These are phyloP conservation scores for Telmatherina bonti DNA, from an alignment of 2,797 vertebrate species.

Conservation along the genomic window DNA sequence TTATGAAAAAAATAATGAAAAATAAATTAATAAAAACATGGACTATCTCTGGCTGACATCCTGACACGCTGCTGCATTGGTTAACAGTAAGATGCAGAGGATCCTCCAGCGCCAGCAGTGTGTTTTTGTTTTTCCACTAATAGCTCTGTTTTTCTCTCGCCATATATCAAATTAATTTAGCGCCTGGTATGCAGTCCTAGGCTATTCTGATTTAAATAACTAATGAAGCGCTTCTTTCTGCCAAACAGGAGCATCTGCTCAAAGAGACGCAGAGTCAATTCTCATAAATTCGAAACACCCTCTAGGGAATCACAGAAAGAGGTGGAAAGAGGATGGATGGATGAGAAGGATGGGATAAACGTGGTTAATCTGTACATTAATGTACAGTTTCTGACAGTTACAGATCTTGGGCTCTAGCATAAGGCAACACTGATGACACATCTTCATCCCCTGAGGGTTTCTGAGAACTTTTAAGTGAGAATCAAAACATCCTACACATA, in stretches of 20 bases:
- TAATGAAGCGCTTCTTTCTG: constrained; percentile 75
- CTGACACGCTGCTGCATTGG: constrained; percentile 24
- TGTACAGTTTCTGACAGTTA: constrained; percentile 20
- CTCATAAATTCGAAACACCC: constrained; percentile 73
- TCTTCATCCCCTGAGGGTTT: not conserved
- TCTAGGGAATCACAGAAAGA: constrained; percentile 51
- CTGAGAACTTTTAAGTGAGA: not conserved
- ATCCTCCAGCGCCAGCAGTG: constrained; percentile 35
- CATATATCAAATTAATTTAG: constrained; percentile 73
- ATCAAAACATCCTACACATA: not conserved
- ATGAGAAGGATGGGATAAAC: constrained; percentile 31
- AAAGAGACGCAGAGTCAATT: constrained; percentile 74
- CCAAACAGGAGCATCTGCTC: constrained; percentile 79
- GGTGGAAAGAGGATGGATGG: constrained; percentile 28
- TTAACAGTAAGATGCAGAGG: constrained; percentile 4
- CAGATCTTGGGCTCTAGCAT: constrained; percentile 10
- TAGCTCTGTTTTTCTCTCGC: constrained; percentile 60
- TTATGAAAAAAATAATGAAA: constrained; percentile 13
- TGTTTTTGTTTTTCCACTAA: constrained; percentile 66
- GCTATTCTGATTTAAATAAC: constrained; percentile 79
- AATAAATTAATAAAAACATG: constrained; percentile 1
- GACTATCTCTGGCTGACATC: constrained; percentile 23
- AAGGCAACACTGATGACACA: not conserved
- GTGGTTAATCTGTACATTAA: constrained; percentile 49
- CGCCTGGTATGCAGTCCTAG: constrained; percentile 61